These are phyloP conservation scores for Stenichneumon culpator DNA, from an alignment of 2,888 invertebrate genomes.

Conservation along the genomic window DNA sequence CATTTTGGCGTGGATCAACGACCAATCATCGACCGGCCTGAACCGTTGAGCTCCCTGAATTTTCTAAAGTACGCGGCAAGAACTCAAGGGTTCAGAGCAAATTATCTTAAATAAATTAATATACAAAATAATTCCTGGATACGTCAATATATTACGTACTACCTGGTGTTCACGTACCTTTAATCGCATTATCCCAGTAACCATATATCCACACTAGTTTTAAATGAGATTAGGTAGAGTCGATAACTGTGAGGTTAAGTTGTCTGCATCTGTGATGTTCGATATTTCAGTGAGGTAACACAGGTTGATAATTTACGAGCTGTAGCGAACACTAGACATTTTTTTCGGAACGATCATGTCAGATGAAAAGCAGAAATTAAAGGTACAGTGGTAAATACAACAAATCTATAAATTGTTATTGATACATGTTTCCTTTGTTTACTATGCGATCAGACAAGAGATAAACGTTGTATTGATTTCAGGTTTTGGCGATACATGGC, in stretches of 20 bases:
- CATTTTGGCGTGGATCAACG: not conserved
- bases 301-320: not conserved
- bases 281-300: not conserved
- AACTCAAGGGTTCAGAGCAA: not conserved
- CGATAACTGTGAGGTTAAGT: constrained; percentile 30
- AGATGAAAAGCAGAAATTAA: constrained; percentile 58
- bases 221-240: not conserved
- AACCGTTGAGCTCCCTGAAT: not conserved
- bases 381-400: constrained; percentile 54
- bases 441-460: not conserved
- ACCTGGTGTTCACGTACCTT: not conserved
- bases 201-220: not conserved
- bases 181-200: not conserved
- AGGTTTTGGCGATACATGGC: constrained; percentile 93
- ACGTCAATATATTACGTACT: not conserved
- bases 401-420: not conserved
- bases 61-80: not conserved
- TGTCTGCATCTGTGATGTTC: not conserved
- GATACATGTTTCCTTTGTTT: not conserved
- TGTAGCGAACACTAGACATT: not conserved
- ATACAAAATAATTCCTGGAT: not conserved
- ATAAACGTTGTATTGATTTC: constrained; percentile 80
- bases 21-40: not conserved
- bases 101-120: not conserved
- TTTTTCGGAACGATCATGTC: constrained; percentile 56